These are phyloP conservation scores for Actinia tenebrosa DNA, from an alignment of 64 coral and sea anemone species.

Conservation along the genomic window DNA sequence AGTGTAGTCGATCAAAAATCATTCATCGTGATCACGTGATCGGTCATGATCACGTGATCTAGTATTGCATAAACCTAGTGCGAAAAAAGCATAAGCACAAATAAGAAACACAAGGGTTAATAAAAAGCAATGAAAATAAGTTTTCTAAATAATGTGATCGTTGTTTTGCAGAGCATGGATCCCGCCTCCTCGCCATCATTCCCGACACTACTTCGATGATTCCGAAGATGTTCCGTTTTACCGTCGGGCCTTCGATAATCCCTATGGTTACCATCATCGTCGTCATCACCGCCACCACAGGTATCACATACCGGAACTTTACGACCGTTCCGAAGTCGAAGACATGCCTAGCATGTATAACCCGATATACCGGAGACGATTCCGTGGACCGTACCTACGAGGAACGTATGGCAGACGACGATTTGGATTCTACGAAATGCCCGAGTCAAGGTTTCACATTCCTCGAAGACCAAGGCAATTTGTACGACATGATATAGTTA, in stretches of 20 bases:
- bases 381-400: slow-evolving; percentile 23
- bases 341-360: background rate
- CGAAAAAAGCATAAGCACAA: no score
- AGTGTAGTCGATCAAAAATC: no score
- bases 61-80: no score
- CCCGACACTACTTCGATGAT: background rate
- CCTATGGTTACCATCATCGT: slow-evolving; percentile 35
- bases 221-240: slow-evolving; percentile 54
- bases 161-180: slow-evolving; percentile 23
- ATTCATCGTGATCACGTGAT: no score
- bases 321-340: slow-evolving; percentile 47
- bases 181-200: background rate
- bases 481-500: slow-evolving; percentile 65
- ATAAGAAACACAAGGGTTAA: background rate
- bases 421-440: background rate
- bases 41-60: no score
- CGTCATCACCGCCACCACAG: slow-evolving; percentile 45
- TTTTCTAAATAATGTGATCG: background rate
- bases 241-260: slow-evolving; percentile 49
- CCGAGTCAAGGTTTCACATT: slow-evolving; percentile 18
- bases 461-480: slow-evolving; percentile 12
- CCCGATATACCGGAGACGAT: slow-evolving; percentile 22
- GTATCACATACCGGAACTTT: slow-evolving; percentile 28
- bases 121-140: background rate
- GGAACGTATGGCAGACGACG: slow-evolving; percentile 16